Base-by-base conservation (phyloP, 1,140 invertebrate genomes). In the Mizuhopecten yessoensis region DNA sequence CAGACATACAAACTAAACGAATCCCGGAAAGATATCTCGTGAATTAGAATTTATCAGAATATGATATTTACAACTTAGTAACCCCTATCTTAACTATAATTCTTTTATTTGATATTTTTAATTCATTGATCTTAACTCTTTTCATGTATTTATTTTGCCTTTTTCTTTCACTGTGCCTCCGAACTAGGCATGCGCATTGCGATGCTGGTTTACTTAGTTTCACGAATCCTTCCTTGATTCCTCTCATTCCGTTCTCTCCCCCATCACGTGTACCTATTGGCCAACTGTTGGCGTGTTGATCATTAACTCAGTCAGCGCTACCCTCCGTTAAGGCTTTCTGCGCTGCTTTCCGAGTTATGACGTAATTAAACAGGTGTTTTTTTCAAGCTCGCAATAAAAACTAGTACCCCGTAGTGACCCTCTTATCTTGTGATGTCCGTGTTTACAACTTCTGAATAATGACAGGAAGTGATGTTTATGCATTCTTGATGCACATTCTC, bases 301-400 rank as follows among this genome's bases (percentile, higher is more conserved):
- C n/a, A 75, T 75, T 75, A 29, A 29, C 17, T 75, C 23, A 75
- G 17, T 75, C 57, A 29, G 0, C 57, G 57, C 57, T n/a, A 0
- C 23, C 17, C n/a, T 23, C 57, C 23, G 57, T 13, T 17, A 49
- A 49, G n/a, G 5, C n/a, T 75, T n/a, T n/a, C 57, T 29, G 57
- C n/a, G 23, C 11, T 7, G n/a, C n/a, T 0, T 75, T 49, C 45
- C 20, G 45, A 49, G 45, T 75, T 75, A 75, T 75, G 57, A 75
- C 57, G 57, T 75, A 75, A 75, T 75, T 75, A 75, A 75, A 29
- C 57, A 75, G 57, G 57, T 75, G 57, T 75, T 75, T 75, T 49
- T 75, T 29, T 29, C 57, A 75, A 29, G 1, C 23, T n/a, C 5
- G 57, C 57, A 75, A 29, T 75, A 75, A 75, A 75, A 75, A 5